Evolutionary conservation across 2,113 vertebrate species (phyloP).

Genomic region (Aleadryas rufinucha): DNA sequence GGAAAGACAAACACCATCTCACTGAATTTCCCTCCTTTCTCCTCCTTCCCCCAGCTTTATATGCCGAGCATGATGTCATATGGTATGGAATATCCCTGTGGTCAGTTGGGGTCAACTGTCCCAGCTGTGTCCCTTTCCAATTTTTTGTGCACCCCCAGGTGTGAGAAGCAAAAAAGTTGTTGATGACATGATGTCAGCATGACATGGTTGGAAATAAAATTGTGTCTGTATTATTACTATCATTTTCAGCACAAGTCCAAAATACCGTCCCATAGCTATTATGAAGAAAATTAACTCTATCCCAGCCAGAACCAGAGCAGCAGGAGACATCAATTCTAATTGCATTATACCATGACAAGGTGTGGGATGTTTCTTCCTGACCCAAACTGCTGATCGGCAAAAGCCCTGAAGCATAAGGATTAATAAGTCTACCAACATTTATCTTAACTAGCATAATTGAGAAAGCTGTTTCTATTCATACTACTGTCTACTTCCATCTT

Average conservation of each 20-base stretch:
- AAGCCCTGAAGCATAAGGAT: conserved; percentile 55
- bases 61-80: not conserved
- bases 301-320: not conserved
- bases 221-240: not conserved
- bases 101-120: too few relatives aligned
- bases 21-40: not conserved
- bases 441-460: conserved; percentile 57
- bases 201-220: not conserved
- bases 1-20: not conserved
- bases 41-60: not conserved
- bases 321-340: conserved; percentile 27
- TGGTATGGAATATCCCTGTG: not conserved
- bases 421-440: conserved; percentile 42
- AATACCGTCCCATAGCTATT: not conserved
- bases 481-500: conserved; percentile 52
- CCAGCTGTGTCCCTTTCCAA: not conserved
- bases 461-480: conserved; percentile 50
- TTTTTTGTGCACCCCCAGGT: not conserved
- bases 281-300: not conserved
- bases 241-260: not conserved
- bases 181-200: not conserved
- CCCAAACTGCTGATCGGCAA: conserved; percentile 10
- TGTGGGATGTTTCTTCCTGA: conserved; percentile 33
- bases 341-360: not conserved
- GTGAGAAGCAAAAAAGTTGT: not conserved